These are phyloP conservation scores for Dasyurus viverrinus DNA, from an alignment of 2,113 vertebrate genomes.

Conservation along the genomic window DNA sequence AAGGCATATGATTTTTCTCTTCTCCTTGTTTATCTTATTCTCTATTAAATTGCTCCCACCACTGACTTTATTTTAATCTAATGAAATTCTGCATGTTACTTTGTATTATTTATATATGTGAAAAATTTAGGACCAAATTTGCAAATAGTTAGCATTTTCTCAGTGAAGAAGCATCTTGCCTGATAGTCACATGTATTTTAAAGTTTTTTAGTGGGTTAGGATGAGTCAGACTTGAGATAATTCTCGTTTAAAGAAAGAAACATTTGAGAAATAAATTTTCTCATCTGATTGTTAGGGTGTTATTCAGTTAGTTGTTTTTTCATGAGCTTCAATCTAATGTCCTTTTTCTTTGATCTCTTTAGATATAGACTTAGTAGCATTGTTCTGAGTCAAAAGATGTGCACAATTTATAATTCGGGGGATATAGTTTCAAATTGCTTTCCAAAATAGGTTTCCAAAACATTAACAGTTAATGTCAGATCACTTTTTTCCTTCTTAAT, in stretches of 20 bases:
- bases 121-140: slow-evolving; percentile 18
- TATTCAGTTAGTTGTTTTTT: slow-evolving; percentile 6
- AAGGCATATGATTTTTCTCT: neutral
- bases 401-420: neutral
- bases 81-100: neutral
- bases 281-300: slow-evolving; percentile 20
- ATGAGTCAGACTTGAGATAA: neutral
- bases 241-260: slow-evolving; percentile 26
- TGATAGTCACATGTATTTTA: slow-evolving; percentile 39
- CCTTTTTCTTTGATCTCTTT: neutral
- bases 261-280: slow-evolving; percentile 37
- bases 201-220: slow-evolving; percentile 28
- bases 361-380: neutral
- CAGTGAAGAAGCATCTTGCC: slow-evolving; percentile 41
- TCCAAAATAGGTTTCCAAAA: neutral
- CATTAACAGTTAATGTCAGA: neutral
- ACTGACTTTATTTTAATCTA: slow-evolving; percentile 39
- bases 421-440: neutral
- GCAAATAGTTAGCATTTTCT: slow-evolving; percentile 28
- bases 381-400: neutral
- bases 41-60: neutral
- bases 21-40: neutral
- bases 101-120: slow-evolving; percentile 41
- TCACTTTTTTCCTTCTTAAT: neutral
- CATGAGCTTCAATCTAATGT: neutral